Evolutionary conservation across 2,888 invertebrate species (phyloP), one percentile per base, ranked within the genome.

Genomic region (Alitta virens): DNA sequence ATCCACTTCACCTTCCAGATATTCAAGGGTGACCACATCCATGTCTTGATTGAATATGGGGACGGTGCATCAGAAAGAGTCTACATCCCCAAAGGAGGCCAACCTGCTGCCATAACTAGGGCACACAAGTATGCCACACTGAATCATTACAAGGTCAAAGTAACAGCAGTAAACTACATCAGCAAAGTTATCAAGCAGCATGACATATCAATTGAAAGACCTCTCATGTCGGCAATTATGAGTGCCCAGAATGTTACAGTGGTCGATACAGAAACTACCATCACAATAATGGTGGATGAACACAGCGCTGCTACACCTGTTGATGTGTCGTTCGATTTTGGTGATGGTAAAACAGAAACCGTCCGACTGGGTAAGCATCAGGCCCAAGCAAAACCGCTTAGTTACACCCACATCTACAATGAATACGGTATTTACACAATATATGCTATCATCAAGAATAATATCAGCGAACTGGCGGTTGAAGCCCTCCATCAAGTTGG

Each of bases 391-490:
- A 46, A 40, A 53, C 68, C 42, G 0, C 71, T 73, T 53, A 51
- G 51, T 0, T 69, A 75, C 58, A 54, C 63, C 21, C 72, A 78
- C 59, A 63, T 58, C 0, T 80, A 78, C 57, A 63, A 63, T 0
- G 67, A 73, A 40, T 80, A 78, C 74, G 80, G 80, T 5, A 74
- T 73, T 18, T 80, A 79, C 65, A 65, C 62, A 16, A 72, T 78
- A 2, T 66, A 68, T 26, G 75, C 75, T 0, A 68, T 65, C 3
- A 78, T 77, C 1, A 67, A 58, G 50, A 80, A 79, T 60, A 72
- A 74, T 59, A 72, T 78, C 7, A 74, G 74, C 43, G 68, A 71
- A 3, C 64, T 73, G 3, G 56, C 12, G 5, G 62, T 0, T 12
- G 5, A 7, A 2, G 16, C 60, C 66, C 76, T 56, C 23, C 43